Evolutionary conservation across 2,888 invertebrate species (phyloP).

Genomic region (Lamellibrachia columna): DNA sequence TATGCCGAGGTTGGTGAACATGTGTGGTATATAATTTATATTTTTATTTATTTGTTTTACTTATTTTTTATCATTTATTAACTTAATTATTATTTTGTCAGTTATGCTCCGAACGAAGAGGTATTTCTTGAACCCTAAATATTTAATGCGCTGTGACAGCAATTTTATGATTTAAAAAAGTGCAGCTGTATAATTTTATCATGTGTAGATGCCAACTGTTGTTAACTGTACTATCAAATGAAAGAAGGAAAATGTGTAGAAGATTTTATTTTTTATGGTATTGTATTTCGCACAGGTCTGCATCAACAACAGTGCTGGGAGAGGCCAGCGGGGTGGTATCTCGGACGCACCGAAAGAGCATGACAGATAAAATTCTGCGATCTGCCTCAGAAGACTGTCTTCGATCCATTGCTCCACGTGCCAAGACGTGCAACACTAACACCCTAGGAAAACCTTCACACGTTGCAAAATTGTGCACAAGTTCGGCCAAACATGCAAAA

Average conservation of each 20-base stretch:
- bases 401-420: neutral
- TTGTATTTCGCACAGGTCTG: neutral
- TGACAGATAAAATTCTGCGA: neutral
- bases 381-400: neutral
- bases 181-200: no score
- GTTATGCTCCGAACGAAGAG: no score
- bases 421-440: neutral
- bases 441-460: neutral
- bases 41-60: no score
- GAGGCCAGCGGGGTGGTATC: neutral
- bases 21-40: neutral
- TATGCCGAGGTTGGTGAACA: neutral
- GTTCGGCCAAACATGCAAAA: neutral
- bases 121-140: no score
- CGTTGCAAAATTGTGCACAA: neutral
- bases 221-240: no score
- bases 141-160: no score
- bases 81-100: no score
- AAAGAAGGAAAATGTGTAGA: no score
- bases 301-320: neutral
- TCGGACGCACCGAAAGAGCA: neutral
- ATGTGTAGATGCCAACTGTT: no score
- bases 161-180: no score
- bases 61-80: no score
- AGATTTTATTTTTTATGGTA: neutral